phyloP scores from a whole-genome alignment of 2,113 vertebrate genomes.

The Siphamia tubifer region DNA sequence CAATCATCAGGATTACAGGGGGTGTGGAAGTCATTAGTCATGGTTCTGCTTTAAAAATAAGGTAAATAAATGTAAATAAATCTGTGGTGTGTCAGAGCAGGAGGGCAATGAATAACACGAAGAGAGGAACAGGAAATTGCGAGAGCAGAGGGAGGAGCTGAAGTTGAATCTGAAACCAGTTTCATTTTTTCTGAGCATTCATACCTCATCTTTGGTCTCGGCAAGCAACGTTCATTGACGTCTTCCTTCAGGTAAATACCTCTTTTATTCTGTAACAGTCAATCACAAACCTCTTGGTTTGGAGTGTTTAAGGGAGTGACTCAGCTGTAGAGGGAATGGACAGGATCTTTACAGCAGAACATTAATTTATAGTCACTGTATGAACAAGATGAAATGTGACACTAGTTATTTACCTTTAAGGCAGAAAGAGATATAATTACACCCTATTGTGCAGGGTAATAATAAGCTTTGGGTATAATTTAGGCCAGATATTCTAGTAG shows the following conservation, averaged over 20 bases:
- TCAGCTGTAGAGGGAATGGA: background rate
- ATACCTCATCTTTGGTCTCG: background rate
- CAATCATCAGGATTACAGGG: background rate
- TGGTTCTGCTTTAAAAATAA: background rate
- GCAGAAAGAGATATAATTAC: background rate
- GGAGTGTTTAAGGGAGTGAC: background rate
- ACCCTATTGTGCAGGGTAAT: too few species aligned
- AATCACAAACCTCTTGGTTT: background rate
- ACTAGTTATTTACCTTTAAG: background rate
- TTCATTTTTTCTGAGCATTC: background rate
- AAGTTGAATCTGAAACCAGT: background rate
- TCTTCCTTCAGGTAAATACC: conserved; percentile 1
- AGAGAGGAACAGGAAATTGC: conserved; percentile 12
- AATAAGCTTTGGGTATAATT: background rate
- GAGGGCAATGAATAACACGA: too few species aligned
- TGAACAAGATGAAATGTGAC: background rate
- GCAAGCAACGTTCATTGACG: background rate
- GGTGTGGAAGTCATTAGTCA: too few species aligned
- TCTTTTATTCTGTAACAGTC: background rate
- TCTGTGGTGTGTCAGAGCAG: background rate
- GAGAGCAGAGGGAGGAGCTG: background rate
- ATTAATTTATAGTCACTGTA: background rate
- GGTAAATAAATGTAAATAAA: background rate
- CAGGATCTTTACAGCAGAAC: background rate
- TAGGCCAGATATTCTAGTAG: background rate